Evolutionary conservation across 2,797 vertebrate species (phyloP).

Genomic region (Sciurus carolinensis): DNA sequence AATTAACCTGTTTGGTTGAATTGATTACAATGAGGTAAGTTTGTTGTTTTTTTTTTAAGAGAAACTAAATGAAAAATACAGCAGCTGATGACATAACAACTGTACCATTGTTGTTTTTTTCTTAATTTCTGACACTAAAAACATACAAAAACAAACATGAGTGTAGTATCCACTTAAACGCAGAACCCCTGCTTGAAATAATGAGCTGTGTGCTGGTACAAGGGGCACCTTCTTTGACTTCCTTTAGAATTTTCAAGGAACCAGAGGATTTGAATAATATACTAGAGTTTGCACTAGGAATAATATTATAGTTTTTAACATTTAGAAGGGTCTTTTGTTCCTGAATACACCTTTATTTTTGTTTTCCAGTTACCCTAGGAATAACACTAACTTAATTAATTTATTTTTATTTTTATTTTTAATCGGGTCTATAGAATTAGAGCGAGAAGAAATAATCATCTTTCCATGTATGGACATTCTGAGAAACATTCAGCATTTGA

Average conservation of each 20-base stretch:
- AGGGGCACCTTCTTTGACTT: neutral
- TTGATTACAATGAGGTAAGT: conserved; percentile 86
- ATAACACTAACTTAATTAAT: conserved; percentile 52
- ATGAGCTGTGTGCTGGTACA: neutral
- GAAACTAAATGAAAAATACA: conserved; percentile 77
- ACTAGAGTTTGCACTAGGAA: neutral
- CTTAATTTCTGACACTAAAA: conserved; percentile 34
- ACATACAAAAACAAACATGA: conserved; percentile 49
- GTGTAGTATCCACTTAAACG: neutral
- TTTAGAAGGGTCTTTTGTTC: neutral
- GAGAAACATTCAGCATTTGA: conserved; percentile 63
- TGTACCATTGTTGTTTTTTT: conserved; percentile 15
- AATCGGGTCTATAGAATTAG: neutral
- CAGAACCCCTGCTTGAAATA: neutral
- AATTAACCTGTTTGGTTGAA: conserved; percentile 84
- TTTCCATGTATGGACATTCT: neutral
- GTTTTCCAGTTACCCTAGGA: conserved; percentile 4
- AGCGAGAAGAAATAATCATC: neutral
- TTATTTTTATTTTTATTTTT: conserved; percentile 12
- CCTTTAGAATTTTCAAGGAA: neutral
- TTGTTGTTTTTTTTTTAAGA: conserved; percentile 57
- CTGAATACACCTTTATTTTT: conserved; percentile 14
- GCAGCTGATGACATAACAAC: conserved; percentile 71
- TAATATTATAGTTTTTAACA: neutral
- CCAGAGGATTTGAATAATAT: neutral